Evolutionary conservation across 1,140 invertebrate genomes (phyloP), one percentile per base, ranked within the genome.

Genomic region (Dendroctonus ponderosae): DNA sequence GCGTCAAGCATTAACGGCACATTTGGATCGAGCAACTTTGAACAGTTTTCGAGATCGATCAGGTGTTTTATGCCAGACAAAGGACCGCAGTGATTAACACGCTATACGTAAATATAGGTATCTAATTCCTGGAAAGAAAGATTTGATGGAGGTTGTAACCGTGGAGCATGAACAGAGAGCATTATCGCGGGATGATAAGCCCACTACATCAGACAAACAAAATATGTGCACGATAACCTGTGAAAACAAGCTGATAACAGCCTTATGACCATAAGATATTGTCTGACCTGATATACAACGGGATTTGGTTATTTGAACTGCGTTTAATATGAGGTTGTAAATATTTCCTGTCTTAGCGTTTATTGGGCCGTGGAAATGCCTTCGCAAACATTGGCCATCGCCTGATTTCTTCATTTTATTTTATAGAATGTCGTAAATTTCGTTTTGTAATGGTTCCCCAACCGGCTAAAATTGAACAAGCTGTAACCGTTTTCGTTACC

Each of bases 231-330:
- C 66, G 66, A 67, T 67, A 67, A 67, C 66, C 66, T 67, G 66
- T 67, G 59, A 67, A 67, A 67, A 67, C 66, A 67, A 67, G 62
- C 58, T 62, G 66, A 67, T 67, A 67, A 67, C 41, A 56, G 42
- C 50, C 66, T 67, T 67, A 67, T 67, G 66, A 67, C 66, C 66
- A 68, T 58, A 68, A 62, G 61, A 68, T 68, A 68, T 68, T 68
- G 66, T 68, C 66, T 68, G 66, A 68, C 66, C 66, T 68, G 66
- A 68, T 68, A 68, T 68, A 68, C 66, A 60, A 68, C 58, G 51
- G 66, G 66, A 68, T 68, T 68, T 68, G 43, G 44, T 43, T 68
- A 68, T 68, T 62, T 61, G 56, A 60, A 46, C 60, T 60, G 53
- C n/a, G 57, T 43, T 61, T 62, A 62, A 46, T 68, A 63, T 48